Percentiles rank a stretch among this genome's conserved stretches.
phyloP scores from a whole-genome alignment of 35 echinoderm and acorn worm genomes.

The Stichopus chloronotus region DNA sequence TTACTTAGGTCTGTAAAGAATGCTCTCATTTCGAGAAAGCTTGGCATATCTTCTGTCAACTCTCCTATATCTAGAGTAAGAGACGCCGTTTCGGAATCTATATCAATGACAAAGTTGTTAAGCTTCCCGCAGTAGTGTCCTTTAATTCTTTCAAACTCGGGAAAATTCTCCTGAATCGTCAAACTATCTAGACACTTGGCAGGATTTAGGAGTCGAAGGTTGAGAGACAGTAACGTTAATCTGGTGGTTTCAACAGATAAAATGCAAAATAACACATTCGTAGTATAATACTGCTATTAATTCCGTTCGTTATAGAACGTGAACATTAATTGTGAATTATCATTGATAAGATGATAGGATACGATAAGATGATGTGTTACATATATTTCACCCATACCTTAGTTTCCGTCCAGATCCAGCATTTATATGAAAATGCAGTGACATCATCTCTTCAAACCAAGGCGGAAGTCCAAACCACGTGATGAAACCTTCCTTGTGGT shows the following conservation, averaged over 20 bases:
- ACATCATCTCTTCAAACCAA: not conserved
- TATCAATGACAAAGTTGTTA: not conserved
- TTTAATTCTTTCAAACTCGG: not conserved
- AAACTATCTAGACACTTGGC: not conserved
- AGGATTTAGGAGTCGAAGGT: not conserved
- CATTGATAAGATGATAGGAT: too few relatives aligned
- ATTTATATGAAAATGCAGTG: too few relatives aligned
- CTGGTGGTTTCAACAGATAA: not conserved
- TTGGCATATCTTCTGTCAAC: constrained; percentile 3
- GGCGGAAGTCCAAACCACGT: constrained; percentile 17
- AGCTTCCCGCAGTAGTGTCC: constrained; percentile 11
- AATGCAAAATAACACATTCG: not conserved
- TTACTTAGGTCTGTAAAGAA: constrained; percentile 7
- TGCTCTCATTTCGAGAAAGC: constrained; percentile 2
- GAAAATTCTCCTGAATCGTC: not conserved
- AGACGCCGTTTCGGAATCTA: not conserved
- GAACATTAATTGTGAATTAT: too few relatives aligned
- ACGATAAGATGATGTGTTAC: too few relatives aligned
- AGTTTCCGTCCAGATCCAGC: not conserved
- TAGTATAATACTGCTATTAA: not conserved
- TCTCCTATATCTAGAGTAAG: not conserved
- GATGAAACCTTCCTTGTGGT: constrained; percentile 23
- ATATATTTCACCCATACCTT: not conserved
- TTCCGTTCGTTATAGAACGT: too few relatives aligned
- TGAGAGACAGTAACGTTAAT: not conserved